Evolutionary conservation across 2,888 invertebrate species (phyloP), one percentile per base, ranked within the genome.

Genomic region (Coleophora deauratella): DNA sequence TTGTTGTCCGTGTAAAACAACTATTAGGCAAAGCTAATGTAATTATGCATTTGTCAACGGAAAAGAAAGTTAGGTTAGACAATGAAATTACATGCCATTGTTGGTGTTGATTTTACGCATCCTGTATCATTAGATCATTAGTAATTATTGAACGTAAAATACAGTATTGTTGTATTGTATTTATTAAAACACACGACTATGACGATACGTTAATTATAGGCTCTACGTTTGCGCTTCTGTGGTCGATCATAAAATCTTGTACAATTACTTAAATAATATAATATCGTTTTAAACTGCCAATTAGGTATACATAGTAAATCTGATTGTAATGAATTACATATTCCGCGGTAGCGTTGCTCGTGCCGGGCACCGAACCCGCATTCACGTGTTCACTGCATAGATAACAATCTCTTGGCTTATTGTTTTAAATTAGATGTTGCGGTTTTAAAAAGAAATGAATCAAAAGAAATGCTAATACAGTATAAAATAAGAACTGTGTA

Each of bases 361-460:
- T 44, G 44, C 53, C 71, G 78, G 78, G 60, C 81, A 47, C 68
- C 78, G 80, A 80, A 78, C 81, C 53, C 72, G 61, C 67, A 72
- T 74, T 77, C 76, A 76, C 34, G 32, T 36, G 21, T 30, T 37
- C 33, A n/a, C 33, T 12, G 32, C 38, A 42, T 35, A 39, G 42
- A 39, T 42, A 42, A 42, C 35, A 28, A 45, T 45, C 40, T 9
- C n/a, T 38, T 31, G 12, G 6, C 40, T 40, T 41, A 40, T 42
- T 42, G 39, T 45, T 39, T 21, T 37, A 45, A 42, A 42, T 40
- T 44, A 41, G 36, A 31, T 33, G 33, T 34, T 44, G 41, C 32
- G 43, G 43, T 44, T 43, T 36, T 35, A 15, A 40, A 11, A 35
- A 21, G 21, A 21, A 21, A 21, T 21, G 21, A 21, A 21, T 21